Conservation (phyloP, 2,888 invertebrate species). For the Torymus texanus region DNA sequence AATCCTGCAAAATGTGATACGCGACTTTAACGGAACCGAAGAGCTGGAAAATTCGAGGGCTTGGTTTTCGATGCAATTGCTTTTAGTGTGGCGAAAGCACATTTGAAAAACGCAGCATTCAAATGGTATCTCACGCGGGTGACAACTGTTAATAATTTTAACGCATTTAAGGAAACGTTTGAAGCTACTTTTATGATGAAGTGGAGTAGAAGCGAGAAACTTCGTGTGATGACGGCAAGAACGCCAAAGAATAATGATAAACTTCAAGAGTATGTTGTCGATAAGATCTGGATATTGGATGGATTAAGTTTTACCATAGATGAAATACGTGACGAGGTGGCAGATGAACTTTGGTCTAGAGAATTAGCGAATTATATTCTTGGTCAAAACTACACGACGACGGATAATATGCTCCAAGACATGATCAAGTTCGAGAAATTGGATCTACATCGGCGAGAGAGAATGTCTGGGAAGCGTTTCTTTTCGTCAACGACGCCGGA, state of each 20-base stretch:
- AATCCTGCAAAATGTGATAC: too few species aligned
- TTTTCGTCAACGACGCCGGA: background rate
- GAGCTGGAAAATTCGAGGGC: too few species aligned
- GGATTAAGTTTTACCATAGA: conserved; percentile 23
- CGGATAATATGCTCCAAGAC: conserved; percentile 45
- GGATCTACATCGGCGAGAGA: background rate
- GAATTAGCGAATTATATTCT: conserved; percentile 23
- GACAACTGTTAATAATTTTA: conserved; percentile 1
- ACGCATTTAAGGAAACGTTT: conserved; percentile 30
- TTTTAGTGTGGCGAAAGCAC: too few species aligned
- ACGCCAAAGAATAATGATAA: conserved; percentile 37
- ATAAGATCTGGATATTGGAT: conserved; percentile 52
- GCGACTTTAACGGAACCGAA: too few species aligned
- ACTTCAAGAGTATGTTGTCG: conserved; percentile 45
- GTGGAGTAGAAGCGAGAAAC: conserved; percentile 29
- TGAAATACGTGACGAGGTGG: conserved; percentile 49
- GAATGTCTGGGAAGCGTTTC: background rate
- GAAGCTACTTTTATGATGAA: background rate
- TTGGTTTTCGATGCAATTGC: too few species aligned
- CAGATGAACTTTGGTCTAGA: conserved; percentile 35
- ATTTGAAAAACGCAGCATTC: too few species aligned
- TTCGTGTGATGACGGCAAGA: conserved; percentile 47
- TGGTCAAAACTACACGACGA: background rate
- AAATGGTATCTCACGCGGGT: too few species aligned
- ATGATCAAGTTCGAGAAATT: background rate